These are phyloP conservation scores for Montipora efflorescens DNA, from an alignment of 64 coral and sea anemone species.

Conservation along the genomic window DNA sequence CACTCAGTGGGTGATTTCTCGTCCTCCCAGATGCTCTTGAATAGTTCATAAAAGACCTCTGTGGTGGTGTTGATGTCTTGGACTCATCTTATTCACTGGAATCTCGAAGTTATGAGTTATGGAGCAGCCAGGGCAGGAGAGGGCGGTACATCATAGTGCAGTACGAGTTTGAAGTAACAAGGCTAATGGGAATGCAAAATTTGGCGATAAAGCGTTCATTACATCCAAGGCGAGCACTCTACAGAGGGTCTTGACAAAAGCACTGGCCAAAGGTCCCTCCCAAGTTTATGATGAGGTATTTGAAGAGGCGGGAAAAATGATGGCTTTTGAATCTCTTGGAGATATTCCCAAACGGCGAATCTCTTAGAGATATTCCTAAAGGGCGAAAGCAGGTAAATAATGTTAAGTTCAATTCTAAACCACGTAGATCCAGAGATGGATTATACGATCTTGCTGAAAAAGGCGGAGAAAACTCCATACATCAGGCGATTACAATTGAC, in stretches of 20 bases:
- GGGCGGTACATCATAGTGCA: neutral
- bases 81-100: neutral
- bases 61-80: too few species aligned
- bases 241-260: neutral
- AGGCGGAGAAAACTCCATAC: neutral
- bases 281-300: slow-evolving; percentile 21
- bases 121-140: neutral
- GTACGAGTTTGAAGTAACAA: neutral
- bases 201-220: neutral
- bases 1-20: too few species aligned
- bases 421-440: neutral
- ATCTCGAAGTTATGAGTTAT: neutral
- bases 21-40: too few species aligned
- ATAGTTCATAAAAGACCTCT: too few species aligned
- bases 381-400: neutral
- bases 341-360: neutral
- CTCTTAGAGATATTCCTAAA: neutral
- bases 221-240: neutral
- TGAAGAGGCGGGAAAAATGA: neutral
- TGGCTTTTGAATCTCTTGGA: neutral
- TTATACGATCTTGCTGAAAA: slow-evolving; percentile 7
- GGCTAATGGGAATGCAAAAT: neutral
- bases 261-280: neutral
- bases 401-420: neutral
- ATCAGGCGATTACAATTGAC: neutral